Percentiles rank a stretch among this genome's conserved stretches.
These are phyloP conservation scores for Microcebus ravelobensis DNA, from an alignment of 2,113 vertebrate species.

Conservation along the genomic window DNA sequence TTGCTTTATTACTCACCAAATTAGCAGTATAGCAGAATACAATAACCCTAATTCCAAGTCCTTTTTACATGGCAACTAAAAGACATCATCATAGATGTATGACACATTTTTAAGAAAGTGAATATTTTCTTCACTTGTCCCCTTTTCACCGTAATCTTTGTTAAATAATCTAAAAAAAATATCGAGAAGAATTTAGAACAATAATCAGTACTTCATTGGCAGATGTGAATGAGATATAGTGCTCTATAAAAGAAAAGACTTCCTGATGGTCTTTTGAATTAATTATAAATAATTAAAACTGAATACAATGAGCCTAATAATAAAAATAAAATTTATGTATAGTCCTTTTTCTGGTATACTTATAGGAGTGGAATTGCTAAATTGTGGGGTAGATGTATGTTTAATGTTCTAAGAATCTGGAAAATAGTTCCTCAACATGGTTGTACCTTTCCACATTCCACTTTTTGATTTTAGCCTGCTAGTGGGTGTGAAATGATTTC, in stretches of 20 bases:
- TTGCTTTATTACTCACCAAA: conserved; percentile 42
- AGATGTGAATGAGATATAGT: background rate
- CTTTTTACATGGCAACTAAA: background rate
- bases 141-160: background rate
- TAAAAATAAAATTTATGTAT: background rate
- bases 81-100: background rate
- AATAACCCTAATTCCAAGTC: background rate
- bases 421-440: background rate
- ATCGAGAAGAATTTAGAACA: background rate
- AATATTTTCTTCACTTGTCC: background rate
- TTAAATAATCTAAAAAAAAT: background rate
- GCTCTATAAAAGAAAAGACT: background rate
- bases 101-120: background rate
- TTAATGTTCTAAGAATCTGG: background rate
- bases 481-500: background rate
- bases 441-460: background rate
- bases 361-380: background rate
- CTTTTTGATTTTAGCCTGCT: background rate
- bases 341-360: background rate
- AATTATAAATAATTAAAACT: background rate
- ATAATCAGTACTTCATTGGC: background rate
- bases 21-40: background rate
- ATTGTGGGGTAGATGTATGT: background rate
- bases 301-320: background rate
- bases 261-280: background rate